Base-by-base conservation (phyloP, 2,888 invertebrate species). In the Agapostemon virescens region DNA sequence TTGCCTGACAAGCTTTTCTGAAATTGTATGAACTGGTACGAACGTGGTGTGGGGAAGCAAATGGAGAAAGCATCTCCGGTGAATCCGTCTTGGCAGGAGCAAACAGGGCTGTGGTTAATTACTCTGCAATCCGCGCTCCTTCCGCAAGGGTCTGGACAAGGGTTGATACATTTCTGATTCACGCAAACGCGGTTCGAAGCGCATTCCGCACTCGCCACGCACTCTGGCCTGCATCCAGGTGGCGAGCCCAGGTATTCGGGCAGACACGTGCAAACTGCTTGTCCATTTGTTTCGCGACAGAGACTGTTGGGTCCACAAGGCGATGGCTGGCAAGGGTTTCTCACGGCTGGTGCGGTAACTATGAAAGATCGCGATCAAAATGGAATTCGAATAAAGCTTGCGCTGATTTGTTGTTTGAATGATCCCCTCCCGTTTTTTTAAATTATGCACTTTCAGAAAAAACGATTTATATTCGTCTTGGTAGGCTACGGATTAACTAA, bases 71-170 rank as follows among this genome's bases (percentile, higher is more conserved):
- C 97, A 94, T 98, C 96, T 36, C 97, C 97, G 20, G 95, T 94
- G 89, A 94, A 95, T 71, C 94, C 94, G 79, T 93, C 93, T 79
- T 95, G 95, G 89, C 98, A 98, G 84, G 95, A 96, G 90, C 98
- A 98, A 69, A 97, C 96, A 0, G 98, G 97, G 90, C 96, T 96
- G 91, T 98, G 98, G 90, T 97, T 96, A 84, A 97, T 95, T 1
- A 97, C 95, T 89, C 95, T 94, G 90, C 98, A 98, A 84, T 95
- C 93, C 0, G 98, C 96, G 72, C 95, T 94, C 85, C 95, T 94
- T 80, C 97, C 97, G 83, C 97, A 97, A 6, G 96, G 95, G 40
- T 97, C 97, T 30, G 95, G 94, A 87, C 97, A 98, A 61, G 97
- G 97, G 89, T 97, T 95, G 3, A 95, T 93, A 89, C 97, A 98